These are phyloP conservation scores for Macrosteles quadrilineatus DNA, from an alignment of 1,140 invertebrate species.

Conservation along the genomic window DNA sequence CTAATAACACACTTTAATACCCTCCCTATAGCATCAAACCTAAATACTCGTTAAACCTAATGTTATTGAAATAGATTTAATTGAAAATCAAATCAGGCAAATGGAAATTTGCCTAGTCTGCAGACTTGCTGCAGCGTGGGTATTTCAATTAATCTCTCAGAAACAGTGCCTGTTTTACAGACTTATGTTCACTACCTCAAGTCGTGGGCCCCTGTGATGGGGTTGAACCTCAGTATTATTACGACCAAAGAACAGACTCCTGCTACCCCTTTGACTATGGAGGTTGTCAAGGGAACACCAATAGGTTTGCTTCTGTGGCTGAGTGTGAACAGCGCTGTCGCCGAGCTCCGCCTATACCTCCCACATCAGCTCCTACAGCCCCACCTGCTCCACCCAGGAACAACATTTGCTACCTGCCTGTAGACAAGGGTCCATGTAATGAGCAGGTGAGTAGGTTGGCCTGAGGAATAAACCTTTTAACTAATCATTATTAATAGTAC, in stretches of 20 bases:
- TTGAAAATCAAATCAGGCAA: too few relatives aligned
- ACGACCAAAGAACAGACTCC: constrained; percentile 62
- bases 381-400: constrained; percentile 11
- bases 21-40: too few relatives aligned
- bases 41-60: too few relatives aligned
- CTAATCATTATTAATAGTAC: too few relatives aligned
- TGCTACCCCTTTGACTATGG: constrained; percentile 71
- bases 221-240: constrained; percentile 70
- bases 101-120: too few relatives aligned
- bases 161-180: too few relatives aligned
- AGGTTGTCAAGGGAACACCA: constrained; percentile 70
- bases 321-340: constrained; percentile 53
- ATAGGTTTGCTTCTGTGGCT: constrained; percentile 55
- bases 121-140: too few relatives aligned
- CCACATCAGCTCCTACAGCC: not conserved
- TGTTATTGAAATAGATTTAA: too few relatives aligned
- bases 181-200: constrained; percentile 71
- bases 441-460: constrained; percentile 51
- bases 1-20: too few relatives aligned
- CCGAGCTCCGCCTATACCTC: constrained; percentile 35
- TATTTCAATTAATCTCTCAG: too few relatives aligned
- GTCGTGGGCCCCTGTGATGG: constrained; percentile 72
- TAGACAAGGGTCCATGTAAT: constrained; percentile 72
- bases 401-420: constrained; percentile 40
- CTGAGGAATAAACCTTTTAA: too few relatives aligned